Evolutionary conservation across 2,113 vertebrate species (phyloP), one percentile per base, ranked within the genome.

Genomic region (Amazona vittata): DNA sequence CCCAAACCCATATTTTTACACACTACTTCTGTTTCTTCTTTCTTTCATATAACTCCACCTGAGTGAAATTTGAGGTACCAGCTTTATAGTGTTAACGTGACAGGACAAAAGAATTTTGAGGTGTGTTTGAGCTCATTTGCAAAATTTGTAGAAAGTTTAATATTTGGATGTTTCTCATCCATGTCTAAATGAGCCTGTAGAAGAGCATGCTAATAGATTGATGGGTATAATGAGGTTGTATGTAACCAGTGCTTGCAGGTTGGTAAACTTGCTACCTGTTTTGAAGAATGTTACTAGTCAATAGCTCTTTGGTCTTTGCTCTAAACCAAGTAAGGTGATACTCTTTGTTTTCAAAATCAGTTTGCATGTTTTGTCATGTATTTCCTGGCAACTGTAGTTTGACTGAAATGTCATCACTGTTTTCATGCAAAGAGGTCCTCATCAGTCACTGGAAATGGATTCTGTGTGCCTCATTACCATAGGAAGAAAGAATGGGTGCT

Each of bases 191-290:
- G 20, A 64, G 5, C 11, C 22, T 75, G 10, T 74, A 21, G 28
- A 62, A 20, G 24, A 84, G 55, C 14, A 14, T 26, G 10, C 64
- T 84, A 44, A 11, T 75, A 44, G 25, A 25, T 31, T 10, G 16
- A 10, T 62, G 15, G 2, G 2, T 83, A 17, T 55, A 55, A 10
- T 60, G n/a, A 55, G 14, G 4, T 22, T 64, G 4, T 37, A 6
- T 37, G 37, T 76, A 63, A 49, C 2, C 26, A 41, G 25, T 41
- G 8, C 10, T 73, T 0, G 0, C 15, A 73, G 22, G 7, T 5
- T 60, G 15, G 8, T 69, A 64, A 22, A 17, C 19, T 76, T 68
- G 16, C 12, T 76, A 15, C 33, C 4, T 53, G 15, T 62, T 90
- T 33, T 37, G 47, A 76, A 39, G 55, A 86, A 28, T 37, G 19